Conservation (phyloP, 2,113 vertebrate genomes). For the Barnardius zonarius region DNA sequence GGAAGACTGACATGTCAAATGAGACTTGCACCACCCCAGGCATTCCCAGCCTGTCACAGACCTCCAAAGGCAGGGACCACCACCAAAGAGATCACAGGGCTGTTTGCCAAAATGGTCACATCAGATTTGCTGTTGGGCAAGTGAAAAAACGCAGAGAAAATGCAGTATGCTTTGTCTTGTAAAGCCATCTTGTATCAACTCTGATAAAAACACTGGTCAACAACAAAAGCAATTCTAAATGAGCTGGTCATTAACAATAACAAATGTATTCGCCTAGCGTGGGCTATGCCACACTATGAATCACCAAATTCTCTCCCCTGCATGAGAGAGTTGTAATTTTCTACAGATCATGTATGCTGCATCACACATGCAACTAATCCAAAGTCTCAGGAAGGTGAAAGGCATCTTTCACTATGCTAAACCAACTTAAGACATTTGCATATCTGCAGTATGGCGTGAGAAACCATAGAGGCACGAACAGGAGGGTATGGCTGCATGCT, state of each 20-base stretch:
- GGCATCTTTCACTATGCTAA: neutral
- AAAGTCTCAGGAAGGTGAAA: neutral
- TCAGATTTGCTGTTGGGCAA: neutral
- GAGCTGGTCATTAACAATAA: neutral
- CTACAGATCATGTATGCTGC: neutral
- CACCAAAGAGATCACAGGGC: neutral
- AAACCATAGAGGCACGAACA: neutral
- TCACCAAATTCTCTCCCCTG: neutral
- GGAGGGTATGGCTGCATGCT: neutral
- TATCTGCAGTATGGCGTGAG: neutral
- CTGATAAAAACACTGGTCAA: neutral
- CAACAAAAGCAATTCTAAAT: neutral
- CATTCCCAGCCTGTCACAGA: neutral
- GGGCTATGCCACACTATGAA: slow-evolving; percentile 14
- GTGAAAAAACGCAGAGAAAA: neutral
- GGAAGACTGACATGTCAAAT: neutral
- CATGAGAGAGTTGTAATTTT: neutral
- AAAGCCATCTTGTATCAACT: neutral
- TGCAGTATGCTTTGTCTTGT: neutral
- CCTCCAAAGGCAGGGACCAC: neutral
- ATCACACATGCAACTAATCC: neutral
- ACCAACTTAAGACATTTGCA: neutral
- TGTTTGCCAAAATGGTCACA: neutral
- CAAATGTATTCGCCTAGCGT: neutral
- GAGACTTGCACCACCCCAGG: neutral